Evolutionary conservation across 2,113 vertebrate species (phyloP).

Genomic region (Lophochroa leadbeateri): DNA sequence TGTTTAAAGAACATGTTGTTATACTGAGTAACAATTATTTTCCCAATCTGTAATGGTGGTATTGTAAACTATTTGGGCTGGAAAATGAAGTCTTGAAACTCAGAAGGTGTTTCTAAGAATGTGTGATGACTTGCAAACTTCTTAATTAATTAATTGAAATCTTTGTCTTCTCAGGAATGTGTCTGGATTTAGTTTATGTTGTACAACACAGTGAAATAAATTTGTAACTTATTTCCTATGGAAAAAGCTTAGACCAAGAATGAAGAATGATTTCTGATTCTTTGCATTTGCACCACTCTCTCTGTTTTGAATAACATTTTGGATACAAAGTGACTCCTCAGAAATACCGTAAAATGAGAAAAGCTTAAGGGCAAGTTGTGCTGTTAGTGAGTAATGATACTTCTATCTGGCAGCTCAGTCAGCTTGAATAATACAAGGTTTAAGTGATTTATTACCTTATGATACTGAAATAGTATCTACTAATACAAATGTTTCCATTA

Average conservation of each 20-base stretch:
- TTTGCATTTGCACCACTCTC: neutral
- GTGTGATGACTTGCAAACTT: neutral
- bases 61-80: neutral
- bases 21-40: neutral
- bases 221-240: neutral
- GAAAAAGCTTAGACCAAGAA: neutral
- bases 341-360: conserved; percentile 50
- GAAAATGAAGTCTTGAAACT: neutral
- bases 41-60: neutral
- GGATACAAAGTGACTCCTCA: conserved; percentile 32
- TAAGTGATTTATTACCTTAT: conserved; percentile 53
- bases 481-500: conserved; percentile 66
- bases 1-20: neutral
- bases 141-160: neutral
- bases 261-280: conserved; percentile 18
- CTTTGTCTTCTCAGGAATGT: conserved; percentile 38
- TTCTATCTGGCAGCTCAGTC: conserved; percentile 16
- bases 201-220: conserved; percentile 21
- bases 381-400: conserved; percentile 34
- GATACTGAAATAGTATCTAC: conserved; percentile 29
- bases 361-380: conserved; percentile 55
- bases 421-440: conserved; percentile 55
- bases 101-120: neutral
- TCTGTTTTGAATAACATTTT: conserved; percentile 56
- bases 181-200: neutral